Conservation (phyloP, 2,797 vertebrate species). For the Apogon talboti region DNA sequence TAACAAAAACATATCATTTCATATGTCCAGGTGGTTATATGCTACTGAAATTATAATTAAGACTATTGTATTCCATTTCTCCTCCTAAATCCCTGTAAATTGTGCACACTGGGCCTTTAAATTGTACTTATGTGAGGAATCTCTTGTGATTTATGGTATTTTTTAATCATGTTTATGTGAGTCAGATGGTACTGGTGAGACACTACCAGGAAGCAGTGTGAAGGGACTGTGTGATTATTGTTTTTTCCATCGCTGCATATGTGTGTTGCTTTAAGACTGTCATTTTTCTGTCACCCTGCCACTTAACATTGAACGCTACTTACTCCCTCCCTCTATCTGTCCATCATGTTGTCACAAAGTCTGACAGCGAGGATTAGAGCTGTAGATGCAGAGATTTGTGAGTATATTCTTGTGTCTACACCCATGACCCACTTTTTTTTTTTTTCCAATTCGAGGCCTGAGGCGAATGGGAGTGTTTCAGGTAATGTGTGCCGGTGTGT, state of each 20-base stretch:
- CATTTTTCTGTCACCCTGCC: conserved; percentile 68
- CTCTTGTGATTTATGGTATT: background rate
- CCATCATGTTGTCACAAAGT: conserved; percentile 66
- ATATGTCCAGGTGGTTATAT: no score
- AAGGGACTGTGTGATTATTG: conserved; percentile 58
- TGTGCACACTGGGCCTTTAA: no score
- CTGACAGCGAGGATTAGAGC: conserved; percentile 71
- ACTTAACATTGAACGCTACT: conserved; percentile 57
- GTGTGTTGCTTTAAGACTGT: conserved; percentile 50
- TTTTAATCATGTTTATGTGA: background rate
- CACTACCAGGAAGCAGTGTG: conserved; percentile 17
- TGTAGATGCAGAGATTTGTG: conserved; percentile 34
- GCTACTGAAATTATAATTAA: no score
- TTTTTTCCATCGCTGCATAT: conserved; percentile 32
- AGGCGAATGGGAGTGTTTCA: conserved; percentile 50
- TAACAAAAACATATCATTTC: no score
- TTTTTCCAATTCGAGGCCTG: conserved; percentile 17
- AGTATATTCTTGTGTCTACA: conserved; percentile 34
- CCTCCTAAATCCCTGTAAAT: no score
- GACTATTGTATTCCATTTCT: no score
- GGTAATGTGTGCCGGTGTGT: conserved; percentile 60
- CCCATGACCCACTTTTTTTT: conserved; percentile 60
- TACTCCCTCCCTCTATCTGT: conserved; percentile 54
- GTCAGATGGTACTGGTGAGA: conserved; percentile 2
- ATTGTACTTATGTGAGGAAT: background rate